Conservation (phyloP, 2,888 invertebrate species). For the Chalcis sispes region DNA sequence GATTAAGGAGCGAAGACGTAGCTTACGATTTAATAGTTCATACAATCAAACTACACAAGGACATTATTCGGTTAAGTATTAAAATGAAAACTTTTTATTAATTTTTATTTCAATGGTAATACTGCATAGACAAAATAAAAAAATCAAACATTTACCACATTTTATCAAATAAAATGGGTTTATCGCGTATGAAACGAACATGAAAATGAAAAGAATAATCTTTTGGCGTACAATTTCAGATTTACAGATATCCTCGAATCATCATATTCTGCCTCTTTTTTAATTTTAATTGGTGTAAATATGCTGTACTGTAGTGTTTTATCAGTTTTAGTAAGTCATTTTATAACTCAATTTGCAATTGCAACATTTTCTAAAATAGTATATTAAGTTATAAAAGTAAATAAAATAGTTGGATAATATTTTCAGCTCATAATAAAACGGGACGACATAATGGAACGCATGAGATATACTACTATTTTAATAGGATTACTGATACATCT, state of each 20-base stretch:
- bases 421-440: conserved; percentile 23
- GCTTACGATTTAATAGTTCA: conserved; percentile 10
- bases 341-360: neutral
- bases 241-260: conserved; percentile 15
- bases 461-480: neutral
- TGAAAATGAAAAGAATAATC: no score
- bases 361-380: neutral
- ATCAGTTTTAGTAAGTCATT: conserved; percentile 2
- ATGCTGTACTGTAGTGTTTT: neutral
- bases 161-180: no score
- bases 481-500: conserved; percentile 20
- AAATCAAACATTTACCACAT: no score
- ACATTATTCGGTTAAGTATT: conserved; percentile 21
- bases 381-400: neutral
- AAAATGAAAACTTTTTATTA: no score
- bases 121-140: no score
- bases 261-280: conserved; percentile 18
- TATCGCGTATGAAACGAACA: no score
- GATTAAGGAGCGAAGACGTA: neutral
- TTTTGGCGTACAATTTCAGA: neutral
- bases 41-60: conserved; percentile 29
- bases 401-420: neutral
- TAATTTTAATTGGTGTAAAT: conserved; percentile 21
- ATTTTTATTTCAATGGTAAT: no score
- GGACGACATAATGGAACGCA: conserved; percentile 10